Base-by-base conservation (phyloP, 2,888 invertebrate genomes). In the Leptopterna dolabrata region DNA sequence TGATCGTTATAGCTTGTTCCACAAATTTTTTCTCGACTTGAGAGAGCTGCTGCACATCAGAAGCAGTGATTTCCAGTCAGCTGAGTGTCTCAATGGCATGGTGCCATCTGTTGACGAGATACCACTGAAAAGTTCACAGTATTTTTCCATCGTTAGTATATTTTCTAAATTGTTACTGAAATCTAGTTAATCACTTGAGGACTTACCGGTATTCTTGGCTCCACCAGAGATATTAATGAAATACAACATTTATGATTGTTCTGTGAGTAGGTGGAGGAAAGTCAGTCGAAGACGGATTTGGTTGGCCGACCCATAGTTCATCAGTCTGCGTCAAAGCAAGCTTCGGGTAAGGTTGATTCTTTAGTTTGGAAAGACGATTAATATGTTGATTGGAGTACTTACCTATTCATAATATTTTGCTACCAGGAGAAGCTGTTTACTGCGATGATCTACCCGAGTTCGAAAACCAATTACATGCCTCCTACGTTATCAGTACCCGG, bases 271-370 rank as follows among this genome's bases (percentile, higher is more conserved):
- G 92, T 93, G 0, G 92, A 93, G 2, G 92, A 93, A 51, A 92
- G 93, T 83, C 95, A 95, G 91, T 90, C 93, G 2, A 92, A 92
- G 88, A 93, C 93, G 76, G 96, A 97, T 92, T 93, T 95, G 29
- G 94, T 98, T 24, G 97, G 98, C 0, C 93, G 95, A 87, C 96
- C 98, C 0, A 92, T 96, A 76, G 93, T 95, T 0, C 98, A 98
- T 91, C 92, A 94, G 78, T 96, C 98, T 11, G 97, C 96, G 0
- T 94, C 94, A 76, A 97, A 98, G 91, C 98, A 99, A 92, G 96
- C 96, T 0, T 95, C 97, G 0, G 94, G 92, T 89, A 91, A 90
- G 71, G 84, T 41, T 76, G 16, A 76, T 55, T 2, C 11, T 6
- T 55, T 55, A 9, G 11, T 55, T 9, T 55, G 36, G 36, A 36